Evolutionary conservation across 2,797 vertebrate genomes (phyloP), one percentile per base, ranked within the genome.

Genomic region (Adelosebastes latens): DNA sequence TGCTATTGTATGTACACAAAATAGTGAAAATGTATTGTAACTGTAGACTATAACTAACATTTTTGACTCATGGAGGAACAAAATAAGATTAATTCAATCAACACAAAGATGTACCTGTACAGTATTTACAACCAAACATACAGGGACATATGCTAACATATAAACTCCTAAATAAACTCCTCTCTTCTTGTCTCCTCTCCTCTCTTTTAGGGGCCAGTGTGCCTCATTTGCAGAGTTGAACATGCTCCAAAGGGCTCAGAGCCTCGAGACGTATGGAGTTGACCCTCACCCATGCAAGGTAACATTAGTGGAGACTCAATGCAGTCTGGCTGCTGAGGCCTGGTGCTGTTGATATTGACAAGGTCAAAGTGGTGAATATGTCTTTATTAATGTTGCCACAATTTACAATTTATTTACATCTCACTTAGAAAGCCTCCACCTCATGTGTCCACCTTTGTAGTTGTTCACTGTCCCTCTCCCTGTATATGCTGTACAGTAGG

Each of bases 211-310:
- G 94, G 96, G 96, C 55, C 98, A 99, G 92, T 97, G 91, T 85
- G 93, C 97, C 84, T 92, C 97, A 0, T 86, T 97, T 75, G 97
- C 98, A 65, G 99, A 99, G 94, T 92, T 98, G 88, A 98, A 97
- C 91, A 96, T 99, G 89, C 97, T 99, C 39, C 93, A 99, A 90
- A 98, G 97, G 95, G 97, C 97, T 82, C 96, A 98, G 91, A 96
- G 94, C 79, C 94, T 99, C 80, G 98, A 99, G 95, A 99, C 98
- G 0, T 99, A 99, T 0, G 98, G 98, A 42, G 98, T 99, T 16
- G 99, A 99, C 93, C 99, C 99, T 67, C 99, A 99, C 86, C 99
- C 99, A 4, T 99, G 98, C 96, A 99, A 99, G 98, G 98, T 99
- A 96, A 82, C 6, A 4, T 59, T 10, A 9, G 14, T 32, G 11